Percentiles rank a stretch among this genome's conserved stretches.
These are phyloP conservation scores for Acleris literana DNA, from an alignment of 2,888 invertebrate genomes.

Conservation along the genomic window DNA sequence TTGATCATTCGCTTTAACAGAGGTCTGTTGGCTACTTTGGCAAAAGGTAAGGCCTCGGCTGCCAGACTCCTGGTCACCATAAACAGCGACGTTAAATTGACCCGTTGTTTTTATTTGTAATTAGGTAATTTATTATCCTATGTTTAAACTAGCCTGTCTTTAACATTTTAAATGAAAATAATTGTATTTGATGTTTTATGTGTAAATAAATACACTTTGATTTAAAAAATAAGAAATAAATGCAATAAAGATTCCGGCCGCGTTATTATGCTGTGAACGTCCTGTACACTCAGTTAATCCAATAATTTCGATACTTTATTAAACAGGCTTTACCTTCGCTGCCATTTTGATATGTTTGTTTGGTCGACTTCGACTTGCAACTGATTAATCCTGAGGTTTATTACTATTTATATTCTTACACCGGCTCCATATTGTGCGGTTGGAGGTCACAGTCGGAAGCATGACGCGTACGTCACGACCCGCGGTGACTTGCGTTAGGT, in stretches of 20 bases:
- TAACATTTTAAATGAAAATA: no score
- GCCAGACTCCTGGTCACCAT: no score
- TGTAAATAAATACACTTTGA: no score
- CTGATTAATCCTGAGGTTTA: conserved; percentile 34
- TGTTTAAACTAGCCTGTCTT: no score
- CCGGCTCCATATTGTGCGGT: conserved; percentile 22
- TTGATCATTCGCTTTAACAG: no score
- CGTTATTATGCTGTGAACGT: conserved; percentile 1
- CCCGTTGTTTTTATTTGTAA: no score
- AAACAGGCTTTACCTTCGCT: conserved; percentile 32
- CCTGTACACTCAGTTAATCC: background rate
- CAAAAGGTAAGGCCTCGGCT: no score
- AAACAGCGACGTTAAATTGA: no score
- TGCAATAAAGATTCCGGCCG: background rate
- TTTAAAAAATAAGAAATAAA: background rate
- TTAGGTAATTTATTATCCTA: no score
- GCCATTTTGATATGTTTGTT: conserved; percentile 38
- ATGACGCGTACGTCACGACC: conserved; percentile 23
- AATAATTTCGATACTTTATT: conserved; percentile 12
- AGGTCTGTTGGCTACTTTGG: no score
- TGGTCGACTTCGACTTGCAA: conserved; percentile 36
- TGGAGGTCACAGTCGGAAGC: conserved; percentile 37
- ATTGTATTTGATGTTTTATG: no score
- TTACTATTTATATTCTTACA: conserved; percentile 37
- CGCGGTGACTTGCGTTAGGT: background rate